These are phyloP conservation scores for Pteropus alecto DNA, from an alignment of 2,113 vertebrate species.

Conservation along the genomic window DNA sequence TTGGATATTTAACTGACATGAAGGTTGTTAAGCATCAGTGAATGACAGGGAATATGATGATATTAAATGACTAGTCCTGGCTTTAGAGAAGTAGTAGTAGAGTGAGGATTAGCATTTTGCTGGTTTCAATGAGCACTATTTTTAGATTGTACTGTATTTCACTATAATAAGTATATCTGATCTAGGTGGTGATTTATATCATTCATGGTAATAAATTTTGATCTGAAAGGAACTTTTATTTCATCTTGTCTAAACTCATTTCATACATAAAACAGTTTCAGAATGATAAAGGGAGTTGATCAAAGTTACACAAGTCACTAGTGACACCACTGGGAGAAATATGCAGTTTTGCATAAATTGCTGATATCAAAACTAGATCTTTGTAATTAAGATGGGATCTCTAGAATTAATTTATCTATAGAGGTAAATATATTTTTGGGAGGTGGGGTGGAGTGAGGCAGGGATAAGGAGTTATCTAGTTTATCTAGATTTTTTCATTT, in stretches of 20 bases:
- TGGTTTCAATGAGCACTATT: neutral
- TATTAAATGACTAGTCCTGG: neutral
- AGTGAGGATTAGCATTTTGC: neutral
- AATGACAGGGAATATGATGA: neutral
- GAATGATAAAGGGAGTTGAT: neutral
- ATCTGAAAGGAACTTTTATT: neutral
- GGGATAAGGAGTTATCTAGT: neutral
- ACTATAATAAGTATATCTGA: neutral
- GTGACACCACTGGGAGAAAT: neutral
- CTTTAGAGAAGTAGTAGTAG: neutral
- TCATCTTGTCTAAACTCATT: neutral
- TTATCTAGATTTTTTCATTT: neutral
- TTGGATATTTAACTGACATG: neutral
- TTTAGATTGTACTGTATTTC: neutral
- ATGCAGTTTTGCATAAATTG: neutral
- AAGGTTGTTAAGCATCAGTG: neutral
- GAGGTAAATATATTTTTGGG: neutral
- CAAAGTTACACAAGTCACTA: neutral
- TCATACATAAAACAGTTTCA: neutral
- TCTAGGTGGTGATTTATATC: neutral
- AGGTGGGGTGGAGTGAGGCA: neutral
- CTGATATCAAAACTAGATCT: neutral
- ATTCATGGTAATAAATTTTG: neutral
- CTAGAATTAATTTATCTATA: neutral
- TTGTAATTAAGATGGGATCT: neutral